Base-by-base conservation (phyloP, 2,888 invertebrate species). In the Yponomeuta malinellus region DNA sequence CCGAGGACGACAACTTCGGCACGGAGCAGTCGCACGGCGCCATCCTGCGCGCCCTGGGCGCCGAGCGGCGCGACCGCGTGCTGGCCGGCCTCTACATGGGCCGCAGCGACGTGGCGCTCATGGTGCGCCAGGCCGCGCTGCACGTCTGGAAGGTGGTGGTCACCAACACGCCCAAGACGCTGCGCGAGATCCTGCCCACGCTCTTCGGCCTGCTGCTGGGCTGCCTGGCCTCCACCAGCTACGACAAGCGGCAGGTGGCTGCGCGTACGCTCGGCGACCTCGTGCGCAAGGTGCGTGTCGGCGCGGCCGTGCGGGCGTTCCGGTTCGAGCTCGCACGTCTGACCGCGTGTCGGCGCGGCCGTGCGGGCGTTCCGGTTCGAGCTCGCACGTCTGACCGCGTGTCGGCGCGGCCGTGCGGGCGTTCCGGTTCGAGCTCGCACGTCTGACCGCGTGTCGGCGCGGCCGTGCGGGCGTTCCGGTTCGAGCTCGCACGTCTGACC, bases 121-220 rank as follows among this genome's bases (percentile, higher is more conserved):
- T 98, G 96, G 99, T 99, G 37, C 94, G 99, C 0, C 99, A 99
- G 92, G 97, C 99, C 0, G 98, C 99, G 10, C 94, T 99, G 72
- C 99, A 99, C 86, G 99, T 99, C 0, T 99, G 99, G 99, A 99
- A 99, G 93, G 97, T 99, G 76, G 98, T 99, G 1, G 99, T 99
- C 1, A 97, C 98, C 1, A 99, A 99, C 85, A 99, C 99, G 0
- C 99, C 99, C 0, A 95, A 98, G 83, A 99, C 99, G 0, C 92
- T 99, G 67, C 94, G 98, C 73, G 99, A 99, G 93, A 99, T 99
- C 79, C 93, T 99, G 75, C 98, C 98, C 8, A 98, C 98, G 0
- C 91, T 99, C 68, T 99, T 99, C 89, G 95, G 96, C 15, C 93
- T 99, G 70, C 90, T 99, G 73, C 93, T 99, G 71, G 97, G 98